Conservation (phyloP, 2,888 invertebrate genomes). For the Rhagium mordax region DNA sequence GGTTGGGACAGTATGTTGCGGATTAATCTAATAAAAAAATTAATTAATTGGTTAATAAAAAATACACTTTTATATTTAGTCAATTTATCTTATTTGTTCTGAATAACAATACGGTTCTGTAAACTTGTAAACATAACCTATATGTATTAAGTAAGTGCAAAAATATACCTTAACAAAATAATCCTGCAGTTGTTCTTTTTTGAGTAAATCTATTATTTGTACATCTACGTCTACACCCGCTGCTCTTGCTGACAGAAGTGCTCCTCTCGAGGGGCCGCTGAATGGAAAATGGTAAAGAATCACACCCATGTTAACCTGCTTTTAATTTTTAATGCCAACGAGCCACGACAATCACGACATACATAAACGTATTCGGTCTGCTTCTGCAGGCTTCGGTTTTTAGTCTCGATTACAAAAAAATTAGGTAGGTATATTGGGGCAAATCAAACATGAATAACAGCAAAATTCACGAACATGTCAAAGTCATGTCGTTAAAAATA, state of each 20-base stretch:
- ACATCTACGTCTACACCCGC: slow-evolving; percentile 73
- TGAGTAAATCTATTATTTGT: slow-evolving; percentile 73
- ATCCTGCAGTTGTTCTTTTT: slow-evolving; percentile 74
- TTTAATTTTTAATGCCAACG: no score
- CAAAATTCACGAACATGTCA: no score
- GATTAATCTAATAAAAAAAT: slow-evolving; percentile 72
- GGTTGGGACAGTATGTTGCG: slow-evolving; percentile 80
- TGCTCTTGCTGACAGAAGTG: slow-evolving; percentile 74
- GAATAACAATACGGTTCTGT: no score
- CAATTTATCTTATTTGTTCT: no score
- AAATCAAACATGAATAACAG: no score
- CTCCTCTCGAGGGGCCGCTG: slow-evolving; percentile 77
- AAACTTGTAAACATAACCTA: slow-evolving; percentile 1
- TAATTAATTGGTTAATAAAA: background rate
- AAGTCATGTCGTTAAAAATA: no score
- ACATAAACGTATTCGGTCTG: no score
- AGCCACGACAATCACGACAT: no score
- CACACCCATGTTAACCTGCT: slow-evolving; percentile 63
- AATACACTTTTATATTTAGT: no score
- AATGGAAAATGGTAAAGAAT: slow-evolving; percentile 76
- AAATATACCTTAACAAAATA: slow-evolving; percentile 71
- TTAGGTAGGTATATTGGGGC: no score
- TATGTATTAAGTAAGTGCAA: background rate
- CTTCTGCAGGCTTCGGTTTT: no score
- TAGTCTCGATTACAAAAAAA: no score